These are phyloP conservation scores for Cyphomyrmex costatus DNA, from an alignment of 1,140 invertebrate species.

Conservation along the genomic window DNA sequence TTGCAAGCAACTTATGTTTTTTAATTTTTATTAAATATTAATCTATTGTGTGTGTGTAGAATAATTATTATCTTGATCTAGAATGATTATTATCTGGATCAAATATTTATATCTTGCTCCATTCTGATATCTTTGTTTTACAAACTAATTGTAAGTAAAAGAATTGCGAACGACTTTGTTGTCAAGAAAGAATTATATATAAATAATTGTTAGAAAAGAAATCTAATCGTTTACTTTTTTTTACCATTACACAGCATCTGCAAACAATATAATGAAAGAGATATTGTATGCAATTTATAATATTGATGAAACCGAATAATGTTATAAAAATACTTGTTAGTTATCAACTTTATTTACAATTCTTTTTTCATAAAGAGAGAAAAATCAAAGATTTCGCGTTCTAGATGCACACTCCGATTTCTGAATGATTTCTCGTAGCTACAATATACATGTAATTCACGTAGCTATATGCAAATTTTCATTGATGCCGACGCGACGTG, in stretches of 20 bases:
- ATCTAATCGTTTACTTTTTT: not conserved
- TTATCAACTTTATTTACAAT: not conserved
- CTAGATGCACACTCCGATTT: not conserved
- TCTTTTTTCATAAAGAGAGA: not conserved
- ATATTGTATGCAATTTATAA: not conserved
- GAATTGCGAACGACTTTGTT: not conserved
- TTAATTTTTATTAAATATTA: too few relatives aligned
- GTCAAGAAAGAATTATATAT: not conserved
- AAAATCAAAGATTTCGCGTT: not conserved
- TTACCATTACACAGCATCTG: not conserved
- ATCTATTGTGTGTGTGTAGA: too few relatives aligned
- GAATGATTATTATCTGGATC: too few relatives aligned
- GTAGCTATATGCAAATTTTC: conserved; percentile 40
- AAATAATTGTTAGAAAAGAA: not conserved
- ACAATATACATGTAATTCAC: not conserved
- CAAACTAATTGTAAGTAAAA: not conserved
- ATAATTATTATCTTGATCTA: too few relatives aligned
- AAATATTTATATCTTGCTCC: too few relatives aligned
- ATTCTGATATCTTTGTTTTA: not conserved
- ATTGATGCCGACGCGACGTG: conserved; percentile 34
- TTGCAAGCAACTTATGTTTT: not conserved
- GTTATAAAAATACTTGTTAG: not conserved
- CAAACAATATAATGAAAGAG: not conserved
- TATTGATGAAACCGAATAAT: not conserved
- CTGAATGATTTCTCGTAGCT: not conserved